Conservation (phyloP, 2,797 vertebrate genomes). For the Cossypha caffra region DNA sequence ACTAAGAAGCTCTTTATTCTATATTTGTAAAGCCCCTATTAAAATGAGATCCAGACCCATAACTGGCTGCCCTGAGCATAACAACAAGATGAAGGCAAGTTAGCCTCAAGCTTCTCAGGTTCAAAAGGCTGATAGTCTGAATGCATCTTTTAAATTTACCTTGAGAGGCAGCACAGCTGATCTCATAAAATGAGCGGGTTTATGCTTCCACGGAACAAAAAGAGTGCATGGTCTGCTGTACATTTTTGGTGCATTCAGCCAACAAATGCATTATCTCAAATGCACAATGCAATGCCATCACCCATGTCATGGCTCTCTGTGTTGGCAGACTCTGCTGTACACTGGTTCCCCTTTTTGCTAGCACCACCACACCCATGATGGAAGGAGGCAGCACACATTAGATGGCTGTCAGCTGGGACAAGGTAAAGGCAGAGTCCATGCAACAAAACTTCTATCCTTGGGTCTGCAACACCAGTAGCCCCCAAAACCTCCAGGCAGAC, state of each 20-base stretch:
- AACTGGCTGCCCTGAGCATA: not conserved
- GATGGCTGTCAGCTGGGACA: not conserved
- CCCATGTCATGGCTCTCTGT: accelerated
- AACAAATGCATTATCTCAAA: not conserved
- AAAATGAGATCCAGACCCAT: not conserved
- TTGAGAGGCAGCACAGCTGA: not conserved
- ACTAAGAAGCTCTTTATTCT: not conserved
- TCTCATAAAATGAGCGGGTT: not conserved
- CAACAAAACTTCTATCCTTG: not conserved
- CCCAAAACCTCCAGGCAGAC: not conserved
- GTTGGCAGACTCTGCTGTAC: not conserved
- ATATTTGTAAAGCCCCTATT: not conserved
- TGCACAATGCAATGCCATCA: not conserved
- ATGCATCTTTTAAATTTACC: not conserved
- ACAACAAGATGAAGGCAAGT: not conserved
- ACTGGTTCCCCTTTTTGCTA: not conserved
- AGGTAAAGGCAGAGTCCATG: not conserved
- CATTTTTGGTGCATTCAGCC: not conserved
- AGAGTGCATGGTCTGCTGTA: accelerated
- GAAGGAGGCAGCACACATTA: not conserved
- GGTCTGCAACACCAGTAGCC: not conserved
- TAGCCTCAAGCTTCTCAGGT: not conserved
- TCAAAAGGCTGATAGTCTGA: not conserved
- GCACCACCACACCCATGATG: accelerated
- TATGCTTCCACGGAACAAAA: accelerated